A percentile compares a stretch with the other conserved stretches of the same genome.
phyloP scores from a whole-genome alignment of 2,888 invertebrate species.

The Hydroisotoma schaefferi region DNA sequence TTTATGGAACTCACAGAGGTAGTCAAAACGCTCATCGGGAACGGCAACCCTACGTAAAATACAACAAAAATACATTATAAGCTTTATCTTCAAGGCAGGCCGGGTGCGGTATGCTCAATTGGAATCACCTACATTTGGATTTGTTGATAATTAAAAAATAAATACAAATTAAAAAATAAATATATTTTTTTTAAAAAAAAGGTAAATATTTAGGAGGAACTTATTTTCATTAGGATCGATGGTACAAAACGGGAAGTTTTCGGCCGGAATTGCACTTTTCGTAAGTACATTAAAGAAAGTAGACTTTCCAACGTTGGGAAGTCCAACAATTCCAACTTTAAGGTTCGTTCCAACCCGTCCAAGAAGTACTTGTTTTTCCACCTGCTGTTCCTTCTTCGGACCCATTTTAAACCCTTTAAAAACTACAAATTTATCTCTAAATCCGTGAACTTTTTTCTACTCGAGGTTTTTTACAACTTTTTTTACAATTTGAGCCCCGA shows the following conservation, averaged over 20 bases:
- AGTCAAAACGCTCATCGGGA: slow-evolving; percentile 90
- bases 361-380: slow-evolving; percentile 83
- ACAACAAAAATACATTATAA: too few relatives aligned
- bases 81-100: too few relatives aligned
- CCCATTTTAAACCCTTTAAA: slow-evolving; percentile 58
- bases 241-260: slow-evolving; percentile 99
- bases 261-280: slow-evolving; percentile 94
- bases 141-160: too few relatives aligned
- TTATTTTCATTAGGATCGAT: slow-evolving; percentile 99
- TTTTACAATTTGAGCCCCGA: too few relatives aligned
- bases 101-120: too few relatives aligned
- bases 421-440: neutral
- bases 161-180: too few relatives aligned
- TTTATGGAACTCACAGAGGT: slow-evolving; percentile 87
- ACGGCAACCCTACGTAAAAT: slow-evolving; percentile 90
- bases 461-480: too few relatives aligned
- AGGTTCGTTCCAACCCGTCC: slow-evolving; percentile 94
- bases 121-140: too few relatives aligned
- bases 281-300: slow-evolving; percentile 99
- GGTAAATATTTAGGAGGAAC: neutral
- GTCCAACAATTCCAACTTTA: slow-evolving; percentile 81
- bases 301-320: slow-evolving; percentile 93
- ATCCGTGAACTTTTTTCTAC: too few relatives aligned
- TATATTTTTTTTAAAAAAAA: slow-evolving; percentile 8
- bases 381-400: slow-evolving; percentile 75